A percentile compares a stretch with the other conserved stretches of the same genome.
These are phyloP conservation scores for Rhogogaster chlorosoma DNA, from an alignment of 2,888 invertebrate species.

Conservation along the genomic window DNA sequence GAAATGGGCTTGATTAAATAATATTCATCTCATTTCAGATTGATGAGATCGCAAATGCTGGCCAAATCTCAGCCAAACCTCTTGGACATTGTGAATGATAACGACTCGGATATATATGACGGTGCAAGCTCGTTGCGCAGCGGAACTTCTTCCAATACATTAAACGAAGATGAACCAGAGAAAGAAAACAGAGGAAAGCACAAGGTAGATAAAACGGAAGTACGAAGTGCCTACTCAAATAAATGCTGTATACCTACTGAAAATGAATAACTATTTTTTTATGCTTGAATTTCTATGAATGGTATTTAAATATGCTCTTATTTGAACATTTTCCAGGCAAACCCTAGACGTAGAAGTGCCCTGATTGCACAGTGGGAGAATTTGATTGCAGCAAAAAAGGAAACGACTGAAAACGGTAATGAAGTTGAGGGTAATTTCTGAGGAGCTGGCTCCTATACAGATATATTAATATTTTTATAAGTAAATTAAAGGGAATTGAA, in stretches of 20 bases:
- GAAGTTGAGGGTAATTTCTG: constrained; percentile 68
- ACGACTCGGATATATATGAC: constrained; percentile 74
- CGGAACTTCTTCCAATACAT: constrained; percentile 71
- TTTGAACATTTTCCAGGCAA: constrained; percentile 62
- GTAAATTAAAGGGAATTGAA: constrained; percentile 18
- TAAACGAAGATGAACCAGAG: constrained; percentile 72
- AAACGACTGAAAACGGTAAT: constrained; percentile 66
- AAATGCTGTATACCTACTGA: neutral
- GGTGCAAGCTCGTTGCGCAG: constrained; percentile 71
- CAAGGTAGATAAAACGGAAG: constrained; percentile 63
- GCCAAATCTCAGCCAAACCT: constrained; percentile 78
- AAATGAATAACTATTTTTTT: neutral
- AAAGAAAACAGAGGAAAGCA: constrained; percentile 70
- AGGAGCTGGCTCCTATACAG: constrained; percentile 47
- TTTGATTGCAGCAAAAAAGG: constrained; percentile 80
- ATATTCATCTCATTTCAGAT: constrained; percentile 64
- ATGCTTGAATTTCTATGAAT: neutral
- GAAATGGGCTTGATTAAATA: neutral
- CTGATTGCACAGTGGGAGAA: constrained; percentile 92
- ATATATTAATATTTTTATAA: constrained; percentile 36
- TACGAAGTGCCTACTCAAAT: neutral
- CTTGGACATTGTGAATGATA: constrained; percentile 73
- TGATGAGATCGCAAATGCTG: constrained; percentile 76
- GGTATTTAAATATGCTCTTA: neutral
- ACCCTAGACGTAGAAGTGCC: constrained; percentile 81